phyloP scores from a whole-genome alignment of 2,888 invertebrate genomes.

The Epirrhoe alternata region DNA sequence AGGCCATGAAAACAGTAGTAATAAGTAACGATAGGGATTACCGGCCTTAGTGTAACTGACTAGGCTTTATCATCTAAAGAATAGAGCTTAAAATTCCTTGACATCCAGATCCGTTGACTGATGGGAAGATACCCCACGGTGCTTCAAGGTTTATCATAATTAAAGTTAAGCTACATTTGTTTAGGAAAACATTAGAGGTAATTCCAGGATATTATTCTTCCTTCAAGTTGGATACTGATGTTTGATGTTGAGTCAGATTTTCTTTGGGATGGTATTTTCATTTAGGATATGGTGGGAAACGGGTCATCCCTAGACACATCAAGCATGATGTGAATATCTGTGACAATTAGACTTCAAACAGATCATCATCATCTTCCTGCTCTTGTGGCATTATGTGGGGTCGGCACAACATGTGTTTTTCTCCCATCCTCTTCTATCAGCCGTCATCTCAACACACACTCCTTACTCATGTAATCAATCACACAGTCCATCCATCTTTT shows the following conservation, averaged over 20 bases:
- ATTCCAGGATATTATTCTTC: neutral
- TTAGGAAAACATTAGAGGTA: conserved; percentile 1
- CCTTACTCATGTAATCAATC: no score
- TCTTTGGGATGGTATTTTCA: neutral
- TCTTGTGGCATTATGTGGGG: no score
- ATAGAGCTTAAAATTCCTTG: conserved; percentile 18
- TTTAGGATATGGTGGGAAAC: no score
- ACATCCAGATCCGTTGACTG: neutral
- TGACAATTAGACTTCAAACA: no score
- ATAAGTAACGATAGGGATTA: conserved; percentile 41
- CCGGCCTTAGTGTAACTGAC: conserved; percentile 20
- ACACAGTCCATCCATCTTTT: no score
- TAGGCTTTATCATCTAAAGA: conserved; percentile 2
- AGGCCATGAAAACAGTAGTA: conserved; percentile 38
- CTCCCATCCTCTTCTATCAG: no score
- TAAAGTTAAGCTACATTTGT: conserved; percentile 1
- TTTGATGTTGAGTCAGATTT: neutral
- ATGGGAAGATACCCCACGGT: neutral
- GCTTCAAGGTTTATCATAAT: neutral
- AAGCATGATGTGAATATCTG: no score
- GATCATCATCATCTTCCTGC: no score
- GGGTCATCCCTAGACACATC: no score
- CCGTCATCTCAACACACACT: no score
- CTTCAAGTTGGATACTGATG: neutral
- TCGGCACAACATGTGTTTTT: no score